Conservation (phyloP, 2,888 invertebrate genomes). For the Malthinus seriepunctatus region DNA sequence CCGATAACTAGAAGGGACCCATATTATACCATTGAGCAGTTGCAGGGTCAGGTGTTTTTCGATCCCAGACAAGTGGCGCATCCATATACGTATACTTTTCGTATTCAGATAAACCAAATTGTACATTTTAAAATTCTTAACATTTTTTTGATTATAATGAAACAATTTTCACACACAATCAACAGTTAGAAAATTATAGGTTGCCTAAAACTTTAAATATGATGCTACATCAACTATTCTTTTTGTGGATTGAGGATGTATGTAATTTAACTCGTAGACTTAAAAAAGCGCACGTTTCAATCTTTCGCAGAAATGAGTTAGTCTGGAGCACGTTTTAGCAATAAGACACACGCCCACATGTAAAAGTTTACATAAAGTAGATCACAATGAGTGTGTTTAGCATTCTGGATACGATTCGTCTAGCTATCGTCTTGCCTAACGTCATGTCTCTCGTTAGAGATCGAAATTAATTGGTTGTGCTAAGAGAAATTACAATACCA, state of each 20-base stretch:
- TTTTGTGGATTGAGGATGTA: too few relatives aligned
- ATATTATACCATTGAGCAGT: not conserved
- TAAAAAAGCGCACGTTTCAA: too few relatives aligned
- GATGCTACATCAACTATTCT: too few relatives aligned
- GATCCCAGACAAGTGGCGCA: conserved; percentile 14
- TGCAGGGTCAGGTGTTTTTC: conserved; percentile 15
- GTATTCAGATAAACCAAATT: too few relatives aligned
- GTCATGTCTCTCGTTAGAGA: conserved; percentile 1
- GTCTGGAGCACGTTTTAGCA: not conserved
- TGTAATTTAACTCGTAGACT: too few relatives aligned
- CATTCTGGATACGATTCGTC: conserved; percentile 3
- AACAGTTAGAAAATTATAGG: too few relatives aligned
- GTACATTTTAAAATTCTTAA: too few relatives aligned
- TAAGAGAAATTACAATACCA: conserved; percentile 12
- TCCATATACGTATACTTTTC: not conserved
- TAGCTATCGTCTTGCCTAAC: conserved; percentile 3
- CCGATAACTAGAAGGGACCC: conserved; percentile 16
- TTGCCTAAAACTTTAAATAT: too few relatives aligned
- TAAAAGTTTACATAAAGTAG: conserved; percentile 2
- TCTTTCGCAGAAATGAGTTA: not conserved
- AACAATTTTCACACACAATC: too few relatives aligned
- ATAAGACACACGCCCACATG: conserved; percentile 1
- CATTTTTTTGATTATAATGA: too few relatives aligned
- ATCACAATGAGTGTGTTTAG: conserved; percentile 3
- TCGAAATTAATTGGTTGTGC: conserved; percentile 17